Conservation (phyloP, 2,113 vertebrate species). For the Apteryx mantelli region DNA sequence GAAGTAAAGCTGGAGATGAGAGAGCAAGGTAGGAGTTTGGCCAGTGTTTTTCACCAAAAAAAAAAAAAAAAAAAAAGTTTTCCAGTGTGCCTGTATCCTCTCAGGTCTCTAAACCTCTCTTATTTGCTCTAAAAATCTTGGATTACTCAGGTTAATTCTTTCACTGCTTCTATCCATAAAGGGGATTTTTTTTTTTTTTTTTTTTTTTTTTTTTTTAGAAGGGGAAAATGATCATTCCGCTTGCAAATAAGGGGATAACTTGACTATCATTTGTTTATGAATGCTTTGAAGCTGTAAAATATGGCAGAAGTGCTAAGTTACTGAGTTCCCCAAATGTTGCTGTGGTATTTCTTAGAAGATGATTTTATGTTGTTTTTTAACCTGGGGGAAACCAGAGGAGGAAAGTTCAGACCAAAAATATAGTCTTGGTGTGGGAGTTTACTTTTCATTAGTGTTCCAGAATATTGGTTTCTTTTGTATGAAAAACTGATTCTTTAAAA, state of each 20-base stretch:
- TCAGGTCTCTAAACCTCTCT: no score
- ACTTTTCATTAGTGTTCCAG: not conserved
- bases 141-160: not conserved
- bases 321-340: not conserved
- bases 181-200: not conserved
- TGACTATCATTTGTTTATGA: not conserved
- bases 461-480: fast-evolving
- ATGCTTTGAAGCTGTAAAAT: not conserved
- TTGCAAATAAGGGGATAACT: not conserved
- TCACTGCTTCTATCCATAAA: not conserved
- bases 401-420: not conserved
- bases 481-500: not conserved
- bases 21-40: not conserved
- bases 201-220: not conserved
- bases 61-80: not conserved
- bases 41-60: not conserved
- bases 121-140: not conserved
- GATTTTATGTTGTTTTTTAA: not conserved
- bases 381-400: not conserved
- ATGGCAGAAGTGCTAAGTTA: not conserved
- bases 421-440: not conserved
- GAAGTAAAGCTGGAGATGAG: not conserved
- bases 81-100: not conserved
- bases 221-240: not conserved
- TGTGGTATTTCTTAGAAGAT: not conserved